Evolutionary conservation across 2,888 invertebrate species (phyloP), one percentile per base, ranked within the genome.

Genomic region (Macrophya alboannulata): DNA sequence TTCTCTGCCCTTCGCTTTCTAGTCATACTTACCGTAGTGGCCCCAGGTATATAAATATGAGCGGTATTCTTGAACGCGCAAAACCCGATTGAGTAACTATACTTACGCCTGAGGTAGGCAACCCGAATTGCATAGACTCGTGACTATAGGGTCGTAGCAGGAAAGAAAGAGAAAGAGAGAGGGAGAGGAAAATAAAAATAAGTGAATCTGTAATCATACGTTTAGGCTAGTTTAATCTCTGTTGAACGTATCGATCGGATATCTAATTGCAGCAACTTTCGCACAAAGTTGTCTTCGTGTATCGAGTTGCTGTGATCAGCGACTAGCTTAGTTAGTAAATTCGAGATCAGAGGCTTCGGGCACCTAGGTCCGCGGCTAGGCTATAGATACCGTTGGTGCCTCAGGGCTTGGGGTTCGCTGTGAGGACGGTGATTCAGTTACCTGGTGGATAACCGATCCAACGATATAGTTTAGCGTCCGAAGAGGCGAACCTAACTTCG

Each of bases 361-460:
- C 81, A 83, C n/a, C 83, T 17, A 68, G 48, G 68, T 31, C 15
- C 31, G 8, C 25, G 17, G 5, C 83, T 83, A 68, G 51, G 83
- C 68, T 45, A 68, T 82, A 62, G 62, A 62, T 68, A 68, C 83
- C 83, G 65, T 45, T 68, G 68, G 65, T 51, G 48, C 68, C 83
- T n/a, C 43, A 31, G 68, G 83, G 68, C 83, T 31, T 62, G 31
- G 83, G 83, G 48, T 48, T 83, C 68, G 83, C n/a, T 48, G 31
- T 71, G 81, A 81, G 59, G 25, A 40, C 68, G 83, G 31, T 83
- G 62, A 83, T 83, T 81, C 81, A 68, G 68, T 83, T 83, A 71
- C 65, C n/a, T 51, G 25, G 37, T 59, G 83, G 83, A 83, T 83
- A 83, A 83, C 83, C 51, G 83, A 83, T 83, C 83, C 83, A n/a